Percentiles rank a stretch among this genome's conserved stretches.
phyloP scores from a whole-genome alignment of 2,888 invertebrate genomes.

The Apodemia mormo region DNA sequence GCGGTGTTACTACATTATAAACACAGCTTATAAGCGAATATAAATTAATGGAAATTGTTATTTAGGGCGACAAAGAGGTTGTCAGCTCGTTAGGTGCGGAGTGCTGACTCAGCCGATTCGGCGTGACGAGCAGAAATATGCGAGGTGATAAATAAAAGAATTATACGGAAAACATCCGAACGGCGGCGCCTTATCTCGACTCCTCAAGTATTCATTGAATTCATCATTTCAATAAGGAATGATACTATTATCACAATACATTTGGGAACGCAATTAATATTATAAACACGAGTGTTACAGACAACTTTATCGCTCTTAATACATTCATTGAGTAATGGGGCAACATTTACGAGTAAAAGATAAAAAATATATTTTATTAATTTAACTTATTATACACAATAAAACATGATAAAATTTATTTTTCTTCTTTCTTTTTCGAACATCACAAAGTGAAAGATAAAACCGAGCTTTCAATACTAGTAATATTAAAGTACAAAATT shows the following conservation, averaged over 20 bases:
- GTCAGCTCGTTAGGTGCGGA: slow-evolving; percentile 4
- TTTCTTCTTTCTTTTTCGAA: too few relatives aligned
- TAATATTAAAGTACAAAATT: too few relatives aligned
- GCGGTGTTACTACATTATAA: neutral
- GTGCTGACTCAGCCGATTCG: neutral
- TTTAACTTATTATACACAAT: too few relatives aligned
- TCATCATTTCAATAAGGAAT: neutral
- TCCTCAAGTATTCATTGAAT: neutral
- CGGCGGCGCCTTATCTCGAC: neutral
- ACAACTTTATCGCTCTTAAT: too few relatives aligned
- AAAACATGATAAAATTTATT: too few relatives aligned
- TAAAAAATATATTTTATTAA: too few relatives aligned
- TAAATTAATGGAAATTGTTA: slow-evolving; percentile 12
- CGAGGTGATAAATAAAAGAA: slow-evolving; percentile 13
- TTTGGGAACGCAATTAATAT: neutral
- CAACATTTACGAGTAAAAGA: too few relatives aligned
- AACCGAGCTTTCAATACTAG: too few relatives aligned
- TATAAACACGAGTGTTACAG: too few relatives aligned
- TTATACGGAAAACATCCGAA: slow-evolving; percentile 9
- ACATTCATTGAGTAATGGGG: too few relatives aligned
- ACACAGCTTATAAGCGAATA: neutral
- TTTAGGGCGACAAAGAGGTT: slow-evolving; percentile 14
- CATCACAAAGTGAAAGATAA: too few relatives aligned
- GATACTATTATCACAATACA: neutral
- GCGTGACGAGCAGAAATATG: slow-evolving; percentile 2